These are phyloP conservation scores for Micronycteris hirsuta DNA, from an alignment of 2,113 vertebrate genomes.

Conservation along the genomic window DNA sequence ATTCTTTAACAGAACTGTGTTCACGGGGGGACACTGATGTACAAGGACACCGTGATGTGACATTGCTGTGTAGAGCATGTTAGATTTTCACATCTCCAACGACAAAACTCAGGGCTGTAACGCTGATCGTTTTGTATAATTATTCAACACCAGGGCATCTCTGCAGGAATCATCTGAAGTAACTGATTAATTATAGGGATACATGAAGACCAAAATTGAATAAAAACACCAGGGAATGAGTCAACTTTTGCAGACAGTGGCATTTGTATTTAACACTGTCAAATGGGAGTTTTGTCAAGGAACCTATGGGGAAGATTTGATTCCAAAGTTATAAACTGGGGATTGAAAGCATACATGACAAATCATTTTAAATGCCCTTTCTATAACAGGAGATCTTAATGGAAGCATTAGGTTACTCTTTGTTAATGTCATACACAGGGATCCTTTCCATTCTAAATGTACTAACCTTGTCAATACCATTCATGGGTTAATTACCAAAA, in stretches of 20 bases:
- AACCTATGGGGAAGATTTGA: neutral
- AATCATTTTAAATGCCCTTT: neutral
- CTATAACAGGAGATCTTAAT: neutral
- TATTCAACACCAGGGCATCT: neutral
- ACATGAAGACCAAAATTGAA: neutral
- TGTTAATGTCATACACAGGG: neutral
- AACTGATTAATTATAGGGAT: neutral
- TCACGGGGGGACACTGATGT: neutral
- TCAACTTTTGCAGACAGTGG: neutral
- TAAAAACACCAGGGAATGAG: neutral
- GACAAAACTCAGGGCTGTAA: neutral
- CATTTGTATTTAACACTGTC: neutral
- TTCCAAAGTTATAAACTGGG: neutral
- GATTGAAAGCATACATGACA: neutral
- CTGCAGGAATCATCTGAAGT: neutral
- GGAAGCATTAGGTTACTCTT: neutral
- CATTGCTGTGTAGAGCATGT: neutral
- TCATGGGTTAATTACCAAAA: neutral
- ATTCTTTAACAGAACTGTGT: neutral
- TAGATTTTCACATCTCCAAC: neutral
- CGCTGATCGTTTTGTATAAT: conserved; percentile 26
- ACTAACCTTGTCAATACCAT: neutral
- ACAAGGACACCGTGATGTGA: neutral
- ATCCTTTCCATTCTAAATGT: neutral
- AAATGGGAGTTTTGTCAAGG: neutral